Evolutionary conservation across 2,797 vertebrate species (phyloP), one percentile per base, ranked within the genome.

Genomic region (Tarsius wallacei): DNA sequence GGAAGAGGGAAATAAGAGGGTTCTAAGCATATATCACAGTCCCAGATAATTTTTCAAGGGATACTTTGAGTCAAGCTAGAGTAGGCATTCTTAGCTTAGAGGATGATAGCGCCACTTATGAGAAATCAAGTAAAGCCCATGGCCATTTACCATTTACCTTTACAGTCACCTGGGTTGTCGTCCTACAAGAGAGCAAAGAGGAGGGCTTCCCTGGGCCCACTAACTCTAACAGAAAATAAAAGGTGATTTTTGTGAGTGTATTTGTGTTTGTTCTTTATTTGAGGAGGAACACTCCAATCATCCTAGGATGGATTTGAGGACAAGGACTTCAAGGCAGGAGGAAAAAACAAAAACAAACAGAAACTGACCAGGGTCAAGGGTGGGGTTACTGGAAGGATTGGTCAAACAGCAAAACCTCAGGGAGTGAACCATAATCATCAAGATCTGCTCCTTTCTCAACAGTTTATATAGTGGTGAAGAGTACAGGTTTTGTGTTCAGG

Each of bases 361-460:
- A 64, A 81, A 31, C 5, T 53, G 19, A 24, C 11, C 47, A 61
- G 57, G 33, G 36, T n/a, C 15, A 31, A 66, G 21, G 51, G 28
- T 14, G 6, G 10, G 42, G 21, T 76, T 28, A 36, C 21, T 19
- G 61, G 42, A 19, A 66, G 42, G 16, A 7, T 21, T 24, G 14
- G 6, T 16, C 16, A 26, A 73, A 33, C 0, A 31, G 24, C 33
- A 31, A 22, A 21, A 33, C 11, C 31, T 31, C 47, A 49, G 21
- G 57, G n/a, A n/a, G 66, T n/a, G 14, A 77, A 9, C 11, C 0
- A 0, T 28, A 33, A 7, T 53, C n/a, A 2, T 0, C 61, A 24
- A 80, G 33, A 74, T 22, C 7, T 33, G 24, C 36, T 24, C 10
- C 64, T 93, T 80, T 33, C 36, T 22, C 16, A 10, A 17, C 15